Percentiles rank a stretch among this genome's conserved stretches.
These are phyloP conservation scores for Sinodicranocentrus sp. DNA, from an alignment of 2,888 invertebrate species.

Conservation along the genomic window DNA sequence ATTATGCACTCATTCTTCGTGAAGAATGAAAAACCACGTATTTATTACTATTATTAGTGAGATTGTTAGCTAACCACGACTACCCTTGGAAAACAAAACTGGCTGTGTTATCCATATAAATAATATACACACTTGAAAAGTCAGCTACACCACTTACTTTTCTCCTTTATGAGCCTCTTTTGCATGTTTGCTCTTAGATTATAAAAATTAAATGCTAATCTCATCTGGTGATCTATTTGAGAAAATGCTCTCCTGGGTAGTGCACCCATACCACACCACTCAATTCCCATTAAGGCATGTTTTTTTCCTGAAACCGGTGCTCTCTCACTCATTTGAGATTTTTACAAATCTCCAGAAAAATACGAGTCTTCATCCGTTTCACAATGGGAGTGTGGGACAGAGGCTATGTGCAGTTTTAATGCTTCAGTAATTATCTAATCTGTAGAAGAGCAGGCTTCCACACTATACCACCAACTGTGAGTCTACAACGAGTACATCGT, in stretches of 20 bases:
- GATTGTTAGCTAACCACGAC: slow-evolving; percentile 38
- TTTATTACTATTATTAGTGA: slow-evolving; percentile 61
- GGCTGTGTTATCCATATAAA: background rate
- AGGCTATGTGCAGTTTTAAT: slow-evolving; percentile 15
- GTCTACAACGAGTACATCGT: background rate
- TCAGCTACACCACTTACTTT: slow-evolving; percentile 2
- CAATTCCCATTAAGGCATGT: slow-evolving; percentile 46
- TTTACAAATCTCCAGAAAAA: slow-evolving; percentile 51
- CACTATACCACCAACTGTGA: slow-evolving; percentile 33
- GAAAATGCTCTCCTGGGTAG: no score
- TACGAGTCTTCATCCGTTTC: background rate
- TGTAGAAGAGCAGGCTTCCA: no score
- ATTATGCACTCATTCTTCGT: slow-evolving; percentile 35
- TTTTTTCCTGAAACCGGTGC: slow-evolving; percentile 6
- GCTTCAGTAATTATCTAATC: slow-evolving; percentile 48
- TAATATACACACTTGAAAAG: background rate
- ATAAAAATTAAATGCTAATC: slow-evolving; percentile 64
- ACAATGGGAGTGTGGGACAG: background rate
- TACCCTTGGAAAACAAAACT: background rate
- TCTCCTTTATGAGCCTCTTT: slow-evolving; percentile 38
- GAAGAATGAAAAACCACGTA: slow-evolving; percentile 2
- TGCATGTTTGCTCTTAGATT: slow-evolving; percentile 41
- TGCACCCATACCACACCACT: slow-evolving; percentile 23
- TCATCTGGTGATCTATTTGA: slow-evolving; percentile 42
- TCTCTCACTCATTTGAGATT: slow-evolving; percentile 20